Base-by-base conservation (phyloP, 2,888 invertebrate species). In the Netelia fuscicornis region DNA sequence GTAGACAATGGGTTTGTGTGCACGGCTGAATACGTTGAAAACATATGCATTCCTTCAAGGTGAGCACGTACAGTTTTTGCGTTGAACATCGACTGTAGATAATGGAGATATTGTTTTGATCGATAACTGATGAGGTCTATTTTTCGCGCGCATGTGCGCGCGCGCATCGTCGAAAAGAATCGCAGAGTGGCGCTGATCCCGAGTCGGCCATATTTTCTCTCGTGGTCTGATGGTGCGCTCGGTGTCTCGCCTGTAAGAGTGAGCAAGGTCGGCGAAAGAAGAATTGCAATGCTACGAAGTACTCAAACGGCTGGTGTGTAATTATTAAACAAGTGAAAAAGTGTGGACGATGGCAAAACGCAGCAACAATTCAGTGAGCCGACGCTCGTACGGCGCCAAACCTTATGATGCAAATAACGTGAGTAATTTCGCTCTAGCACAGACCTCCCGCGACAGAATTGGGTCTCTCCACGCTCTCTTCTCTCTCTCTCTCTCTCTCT, bases 361-460 rank as follows among this genome's bases (percentile, higher is more conserved):
- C 86, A 91, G 88, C 89, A 92, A 92, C 87, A 93, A 92, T 90
- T 86, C 90, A 82, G 89, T 90, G 87, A 92, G 90, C 82, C 92
- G 91, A 89, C 93, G 92, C 86, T 88, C 93, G 81, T 92, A 90
- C 89, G 91, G 91, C 87, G 91, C 92, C 86, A 94, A 94, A 88
- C 94, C 94, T 78, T 94, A 94, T 90, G 94, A 94, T 89, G 92
- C 92, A 89, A 94, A 94, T 89, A 94, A 94, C 91, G 94, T 94
- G 92, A 94, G 94, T 94, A 92, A 84, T 87, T 81, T 87, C 78
- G 77, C 65, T 74, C 20, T 68, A 23, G 60, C 10, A 62, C 70
- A 58, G 62, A 67, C 56, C 81, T 64, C 80, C 62, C 65, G 71
- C 81, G 42, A 71, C 71, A 83, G 44, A 72, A 58, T 74, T 71